Conservation (phyloP, 2,888 invertebrate genomes). For the Tetropium fuscum region DNA sequence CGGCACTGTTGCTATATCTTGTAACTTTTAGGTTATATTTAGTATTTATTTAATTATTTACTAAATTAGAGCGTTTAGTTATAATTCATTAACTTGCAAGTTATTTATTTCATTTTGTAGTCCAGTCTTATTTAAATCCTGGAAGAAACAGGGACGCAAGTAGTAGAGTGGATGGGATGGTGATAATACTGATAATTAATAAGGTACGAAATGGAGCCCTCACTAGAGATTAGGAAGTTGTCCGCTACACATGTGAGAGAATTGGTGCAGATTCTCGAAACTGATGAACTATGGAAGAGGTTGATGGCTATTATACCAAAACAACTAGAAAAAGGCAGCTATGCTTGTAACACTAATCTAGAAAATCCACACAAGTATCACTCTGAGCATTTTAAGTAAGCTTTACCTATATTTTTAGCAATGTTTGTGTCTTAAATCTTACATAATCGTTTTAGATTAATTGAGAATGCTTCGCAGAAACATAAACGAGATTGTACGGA, state of each 20-base stretch:
- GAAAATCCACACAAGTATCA: slow-evolving; percentile 71
- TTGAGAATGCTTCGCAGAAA: slow-evolving; percentile 72
- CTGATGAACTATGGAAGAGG: slow-evolving; percentile 79
- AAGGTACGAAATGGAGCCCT: slow-evolving; percentile 60
- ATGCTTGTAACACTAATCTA: slow-evolving; percentile 55
- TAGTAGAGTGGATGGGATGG: too few relatives aligned
- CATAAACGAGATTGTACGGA: slow-evolving; percentile 74
- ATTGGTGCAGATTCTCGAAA: slow-evolving; percentile 75
- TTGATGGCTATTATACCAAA: slow-evolving; percentile 80
- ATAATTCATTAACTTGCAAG: too few relatives aligned
- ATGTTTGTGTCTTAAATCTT: slow-evolving; percentile 17
- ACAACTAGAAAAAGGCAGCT: slow-evolving; percentile 65
- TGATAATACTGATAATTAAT: too few relatives aligned
- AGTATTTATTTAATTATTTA: too few relatives aligned
- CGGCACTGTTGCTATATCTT: too few relatives aligned
- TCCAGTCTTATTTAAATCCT: too few relatives aligned
- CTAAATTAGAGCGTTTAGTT: too few relatives aligned
- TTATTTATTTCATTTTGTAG: too few relatives aligned
- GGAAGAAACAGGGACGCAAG: too few relatives aligned
- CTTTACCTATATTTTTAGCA: background rate
- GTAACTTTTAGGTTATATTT: too few relatives aligned
- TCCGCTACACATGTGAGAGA: slow-evolving; percentile 71
- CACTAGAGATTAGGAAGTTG: slow-evolving; percentile 79
- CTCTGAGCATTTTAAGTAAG: slow-evolving; percentile 74
- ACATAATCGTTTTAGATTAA: slow-evolving; percentile 67